Conservation (phyloP, 2,888 invertebrate genomes). For the Rhaphigaster nebulosa region DNA sequence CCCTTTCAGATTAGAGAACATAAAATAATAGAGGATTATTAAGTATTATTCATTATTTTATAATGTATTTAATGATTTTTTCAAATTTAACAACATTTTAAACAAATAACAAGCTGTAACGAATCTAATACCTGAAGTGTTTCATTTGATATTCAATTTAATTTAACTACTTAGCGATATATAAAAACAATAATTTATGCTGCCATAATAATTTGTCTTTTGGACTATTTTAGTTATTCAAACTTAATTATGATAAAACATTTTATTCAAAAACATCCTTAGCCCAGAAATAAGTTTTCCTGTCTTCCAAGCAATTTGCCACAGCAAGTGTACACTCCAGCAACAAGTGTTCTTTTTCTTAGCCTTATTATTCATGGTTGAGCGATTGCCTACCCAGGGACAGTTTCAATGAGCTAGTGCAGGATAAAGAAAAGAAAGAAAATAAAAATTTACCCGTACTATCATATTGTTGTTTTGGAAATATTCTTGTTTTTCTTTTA, state of each 20-base stretch:
- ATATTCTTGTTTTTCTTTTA: not conserved
- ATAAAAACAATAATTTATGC: not conserved
- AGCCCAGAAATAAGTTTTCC: not conserved
- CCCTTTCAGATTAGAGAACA: no score
- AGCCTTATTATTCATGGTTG: not conserved
- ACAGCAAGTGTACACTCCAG: not conserved
- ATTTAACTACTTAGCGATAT: not conserved
- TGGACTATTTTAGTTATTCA: not conserved
- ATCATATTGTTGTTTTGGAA: not conserved
- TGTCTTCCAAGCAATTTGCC: not conserved
- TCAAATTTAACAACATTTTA: no score
- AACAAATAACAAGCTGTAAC: no score
- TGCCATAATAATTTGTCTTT: not conserved
- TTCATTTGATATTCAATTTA: not conserved
- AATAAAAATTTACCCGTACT: not conserved
- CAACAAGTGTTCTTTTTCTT: constrained; percentile 10
- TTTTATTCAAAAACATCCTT: not conserved
- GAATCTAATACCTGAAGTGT: no score
- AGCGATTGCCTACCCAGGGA: not conserved
- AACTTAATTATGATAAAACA: not conserved
- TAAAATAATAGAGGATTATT: no score
- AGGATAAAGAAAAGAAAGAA: not conserved
- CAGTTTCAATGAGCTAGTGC: not conserved
- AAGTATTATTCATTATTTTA: no score
- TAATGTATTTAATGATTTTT: no score